Percentiles rank a stretch among this genome's conserved stretches.
phyloP scores from a whole-genome alignment of 2,797 vertebrate genomes.

The Steatocranus sp. region DNA sequence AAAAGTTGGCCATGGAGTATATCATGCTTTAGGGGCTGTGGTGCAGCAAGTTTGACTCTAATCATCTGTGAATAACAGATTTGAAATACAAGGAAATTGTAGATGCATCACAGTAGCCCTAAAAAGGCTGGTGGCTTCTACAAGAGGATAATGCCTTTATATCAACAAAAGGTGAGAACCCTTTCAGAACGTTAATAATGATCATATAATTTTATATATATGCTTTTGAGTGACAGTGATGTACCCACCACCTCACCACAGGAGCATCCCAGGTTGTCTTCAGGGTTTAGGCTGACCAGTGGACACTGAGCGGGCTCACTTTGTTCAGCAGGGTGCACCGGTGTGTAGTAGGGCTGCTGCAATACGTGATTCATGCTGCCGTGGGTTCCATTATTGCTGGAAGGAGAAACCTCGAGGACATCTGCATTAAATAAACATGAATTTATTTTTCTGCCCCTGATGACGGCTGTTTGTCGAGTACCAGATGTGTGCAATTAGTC shows the following conservation, averaged over 20 bases:
- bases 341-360: conserved; percentile 40
- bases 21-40: rapidly evolving
- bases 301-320: conserved; percentile 42
- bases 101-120: background rate
- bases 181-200: background rate
- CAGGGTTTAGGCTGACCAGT: conserved; percentile 39
- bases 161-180: rapidly evolving
- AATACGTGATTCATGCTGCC: conserved; percentile 80
- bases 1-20: background rate
- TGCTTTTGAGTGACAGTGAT: background rate
- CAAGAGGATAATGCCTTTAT: rapidly evolving
- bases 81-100: background rate
- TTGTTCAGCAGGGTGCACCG: conserved; percentile 51
- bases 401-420: conserved; percentile 68
- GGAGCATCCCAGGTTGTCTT: conserved; percentile 54
- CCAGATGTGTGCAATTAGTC: background rate
- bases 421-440: conserved; percentile 41
- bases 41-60: background rate
- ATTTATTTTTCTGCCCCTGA: background rate
- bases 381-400: conserved; percentile 76
- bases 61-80: background rate
- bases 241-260: conserved; percentile 57
- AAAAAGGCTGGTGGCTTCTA: background rate
- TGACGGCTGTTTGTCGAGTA: background rate
- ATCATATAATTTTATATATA: background rate